Base-by-base conservation (phyloP, 23 tunicate genomes). In the Styela clava region DNA sequence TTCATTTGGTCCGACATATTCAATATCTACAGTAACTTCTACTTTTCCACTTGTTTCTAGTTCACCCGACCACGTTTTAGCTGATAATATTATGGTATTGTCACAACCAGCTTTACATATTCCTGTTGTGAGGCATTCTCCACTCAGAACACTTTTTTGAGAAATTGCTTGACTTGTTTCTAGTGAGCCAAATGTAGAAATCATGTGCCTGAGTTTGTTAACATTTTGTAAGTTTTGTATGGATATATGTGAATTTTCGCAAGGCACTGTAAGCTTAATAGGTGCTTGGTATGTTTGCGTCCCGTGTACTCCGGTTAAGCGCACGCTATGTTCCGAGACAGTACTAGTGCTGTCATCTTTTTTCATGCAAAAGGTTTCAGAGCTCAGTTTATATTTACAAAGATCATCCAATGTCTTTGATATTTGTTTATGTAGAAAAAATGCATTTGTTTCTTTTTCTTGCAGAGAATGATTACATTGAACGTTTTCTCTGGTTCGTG, bases 11-110 rank as follows among this genome's bases (percentile, higher is more conserved):
- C 83, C 35, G 9, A 79, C 9, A 73, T 64, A 79, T n/a, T 36
- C 33, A 18, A 82, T 1, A 23, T 69, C 24, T 23, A 82, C 78
- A 21, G 32, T 32, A 25, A 51, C 78, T 3, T 16, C 61, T 18
- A 76, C 81, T 22, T 76, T 76, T 52, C 76, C 67, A 25, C 78
- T 82, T 16, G 85, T 71, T 44, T 82, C 85, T 32, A 82, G 32
- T 7, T 82, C 74, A 31, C 85, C 85, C 32, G 74, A 34, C 64
- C 63, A 82, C 3, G 74, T 71, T 2, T 82, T 82, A 0, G 85
- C 76, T 2, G 85, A 69, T 2, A 82, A 31, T 19, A 82, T 31
- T 21, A 82, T 82, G 28, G 62, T 52, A 18, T 82, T 71, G 37
- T 82, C 85, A n/a, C 33, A 24, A 12, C 78, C 85, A 31, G 64